Evolutionary conservation across 1,140 invertebrate genomes (phyloP).

Genomic region (Zaprionus kolodkinae): DNA sequence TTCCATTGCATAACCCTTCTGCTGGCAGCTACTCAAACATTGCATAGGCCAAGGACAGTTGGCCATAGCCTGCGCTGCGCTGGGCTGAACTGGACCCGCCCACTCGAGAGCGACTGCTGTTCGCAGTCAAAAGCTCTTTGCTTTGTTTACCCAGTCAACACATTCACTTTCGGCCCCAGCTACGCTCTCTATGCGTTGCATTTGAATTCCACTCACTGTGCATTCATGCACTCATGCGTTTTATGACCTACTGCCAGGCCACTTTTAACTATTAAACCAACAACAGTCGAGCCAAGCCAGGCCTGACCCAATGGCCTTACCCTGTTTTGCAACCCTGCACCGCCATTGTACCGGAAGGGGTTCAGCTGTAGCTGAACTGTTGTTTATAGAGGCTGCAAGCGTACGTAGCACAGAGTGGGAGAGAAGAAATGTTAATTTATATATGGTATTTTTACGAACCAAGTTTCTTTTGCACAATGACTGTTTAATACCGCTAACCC

Average conservation of each 20-base stretch:
- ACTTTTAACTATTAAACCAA: constrained; percentile 32
- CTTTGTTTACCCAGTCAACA: constrained; percentile 43
- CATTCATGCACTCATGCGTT: constrained; percentile 52
- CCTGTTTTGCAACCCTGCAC: not conserved
- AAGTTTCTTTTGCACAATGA: not conserved
- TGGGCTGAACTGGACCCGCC: not conserved
- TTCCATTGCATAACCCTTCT: not conserved
- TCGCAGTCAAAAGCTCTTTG: constrained; percentile 1
- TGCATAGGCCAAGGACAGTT: constrained; percentile 27
- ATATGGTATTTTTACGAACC: not conserved
- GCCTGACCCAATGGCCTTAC: constrained; percentile 20
- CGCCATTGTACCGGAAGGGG: not conserved
- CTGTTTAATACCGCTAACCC: no score
- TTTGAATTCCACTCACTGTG: constrained; percentile 46
- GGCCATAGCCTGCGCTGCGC: not conserved
- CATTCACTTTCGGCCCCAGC: constrained; percentile 36
- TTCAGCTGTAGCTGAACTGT: not conserved
- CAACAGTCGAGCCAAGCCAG: constrained; percentile 2
- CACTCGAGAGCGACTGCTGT: not conserved
- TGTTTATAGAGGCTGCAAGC: not conserved
- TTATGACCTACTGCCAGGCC: constrained; percentile 44
- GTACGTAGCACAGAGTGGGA: not conserved
- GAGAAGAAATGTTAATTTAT: not conserved
- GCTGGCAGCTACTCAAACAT: constrained; percentile 6
- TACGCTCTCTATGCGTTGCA: constrained; percentile 14